These are phyloP conservation scores for Diploptera punctata DNA, from an alignment of 2,888 invertebrate genomes.

Conservation along the genomic window DNA sequence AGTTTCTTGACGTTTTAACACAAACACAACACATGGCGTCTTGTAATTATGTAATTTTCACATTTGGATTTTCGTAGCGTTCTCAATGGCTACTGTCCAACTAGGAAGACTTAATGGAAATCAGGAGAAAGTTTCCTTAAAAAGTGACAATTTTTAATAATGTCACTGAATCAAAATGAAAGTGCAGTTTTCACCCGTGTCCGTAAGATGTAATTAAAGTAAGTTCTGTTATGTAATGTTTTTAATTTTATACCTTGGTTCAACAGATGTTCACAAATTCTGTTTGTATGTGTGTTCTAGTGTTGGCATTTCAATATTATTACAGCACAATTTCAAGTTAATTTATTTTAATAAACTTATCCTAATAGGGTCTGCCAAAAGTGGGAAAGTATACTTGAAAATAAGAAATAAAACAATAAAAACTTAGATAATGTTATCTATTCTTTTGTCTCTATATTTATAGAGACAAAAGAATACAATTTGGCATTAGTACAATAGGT, in stretches of 20 bases:
- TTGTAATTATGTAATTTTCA: background rate
- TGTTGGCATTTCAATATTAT: too few species aligned
- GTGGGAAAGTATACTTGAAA: too few species aligned
- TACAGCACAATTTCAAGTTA: too few species aligned
- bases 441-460: too few species aligned
- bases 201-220: background rate
- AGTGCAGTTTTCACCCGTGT: background rate
- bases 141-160: conserved; percentile 9
- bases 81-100: conserved; percentile 8
- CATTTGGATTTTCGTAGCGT: background rate
- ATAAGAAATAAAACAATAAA: too few species aligned
- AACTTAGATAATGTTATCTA: too few species aligned
- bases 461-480: too few species aligned
- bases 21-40: too few species aligned
- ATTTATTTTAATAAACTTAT: too few species aligned
- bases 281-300: background rate
- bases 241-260: background rate
- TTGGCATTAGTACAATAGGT: too few species aligned
- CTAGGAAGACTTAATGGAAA: conserved; percentile 2
- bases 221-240: background rate
- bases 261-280: background rate
- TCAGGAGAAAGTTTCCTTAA: background rate
- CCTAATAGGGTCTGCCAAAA: too few species aligned
- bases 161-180: conserved; percentile 12
- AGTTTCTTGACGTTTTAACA: too few species aligned